A percentile compares a stretch with the other conserved stretches of the same genome.
These are phyloP conservation scores for Drosophila lacertosa DNA, from an alignment of 1,140 invertebrate species.

Conservation along the genomic window DNA sequence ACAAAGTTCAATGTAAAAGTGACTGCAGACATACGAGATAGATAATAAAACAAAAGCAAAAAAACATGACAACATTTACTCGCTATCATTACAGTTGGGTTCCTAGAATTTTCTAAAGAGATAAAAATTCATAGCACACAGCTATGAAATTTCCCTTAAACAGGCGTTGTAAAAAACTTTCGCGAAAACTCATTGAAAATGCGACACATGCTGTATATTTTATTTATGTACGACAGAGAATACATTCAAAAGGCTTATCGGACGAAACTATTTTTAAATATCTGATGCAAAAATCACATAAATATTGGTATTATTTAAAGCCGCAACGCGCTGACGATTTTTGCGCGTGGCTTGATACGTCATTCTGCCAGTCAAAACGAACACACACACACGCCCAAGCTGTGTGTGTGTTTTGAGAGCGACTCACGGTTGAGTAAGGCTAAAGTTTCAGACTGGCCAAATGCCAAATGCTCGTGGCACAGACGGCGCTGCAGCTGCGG, in stretches of 20 bases:
- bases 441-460: slow-evolving; percentile 1
- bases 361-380: slow-evolving; percentile 5
- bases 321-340: not conserved
- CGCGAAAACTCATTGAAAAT: slow-evolving; percentile 10
- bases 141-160: not conserved
- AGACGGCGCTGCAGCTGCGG: slow-evolving; percentile 10
- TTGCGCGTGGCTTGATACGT: slow-evolving; percentile 43
- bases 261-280: slow-evolving; percentile 24
- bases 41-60: not conserved
- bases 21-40: not conserved
- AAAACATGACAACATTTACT: not conserved
- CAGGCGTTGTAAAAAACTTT: not conserved
- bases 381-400: not conserved
- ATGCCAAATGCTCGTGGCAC: slow-evolving; percentile 1
- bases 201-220: slow-evolving; percentile 15
- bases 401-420: not conserved
- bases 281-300: slow-evolving; percentile 24
- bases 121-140: not conserved
- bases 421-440: not conserved
- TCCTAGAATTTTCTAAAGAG: slow-evolving; percentile 1
- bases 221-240: slow-evolving; percentile 5
- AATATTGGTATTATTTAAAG: slow-evolving; percentile 46
- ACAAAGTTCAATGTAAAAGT: slow-evolving; percentile 3
- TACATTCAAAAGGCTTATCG: not conserved
- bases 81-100: not conserved